Evolutionary conservation across 2,888 invertebrate genomes (phyloP).

Genomic region (Loripinus fragilis): DNA sequence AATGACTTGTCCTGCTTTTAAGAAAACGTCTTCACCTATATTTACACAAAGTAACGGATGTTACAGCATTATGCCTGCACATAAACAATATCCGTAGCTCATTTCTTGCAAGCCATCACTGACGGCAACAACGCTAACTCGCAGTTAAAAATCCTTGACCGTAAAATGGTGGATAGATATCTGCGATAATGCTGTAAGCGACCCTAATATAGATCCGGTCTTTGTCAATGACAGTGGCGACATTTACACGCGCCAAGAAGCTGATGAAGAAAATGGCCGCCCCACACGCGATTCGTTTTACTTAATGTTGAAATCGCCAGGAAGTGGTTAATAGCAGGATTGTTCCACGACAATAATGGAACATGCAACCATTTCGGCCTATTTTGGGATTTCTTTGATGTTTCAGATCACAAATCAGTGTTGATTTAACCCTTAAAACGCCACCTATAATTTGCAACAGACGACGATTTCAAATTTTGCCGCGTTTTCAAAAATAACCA

Average conservation of each 20-base stretch:
- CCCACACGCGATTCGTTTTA: neutral
- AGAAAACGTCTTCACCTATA: too few relatives aligned
- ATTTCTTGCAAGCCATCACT: neutral
- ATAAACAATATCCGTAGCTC: slow-evolving; percentile 7
- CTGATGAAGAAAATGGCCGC: slow-evolving; percentile 12
- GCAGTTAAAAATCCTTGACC: slow-evolving; percentile 11
- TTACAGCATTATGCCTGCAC: neutral
- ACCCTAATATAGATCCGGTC: slow-evolving; percentile 11
- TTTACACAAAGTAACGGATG: slow-evolving; percentile 12
- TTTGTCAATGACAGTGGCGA: slow-evolving; percentile 16
- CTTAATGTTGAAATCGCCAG: neutral
- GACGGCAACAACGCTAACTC: neutral
- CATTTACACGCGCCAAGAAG: slow-evolving; percentile 10
- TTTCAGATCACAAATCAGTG: too few relatives aligned
- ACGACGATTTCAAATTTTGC: too few relatives aligned
- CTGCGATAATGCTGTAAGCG: slow-evolving; percentile 19
- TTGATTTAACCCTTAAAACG: too few relatives aligned
- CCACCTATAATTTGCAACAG: too few relatives aligned
- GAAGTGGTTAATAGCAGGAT: neutral
- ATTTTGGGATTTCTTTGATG: neutral
- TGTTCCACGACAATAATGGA: neutral
- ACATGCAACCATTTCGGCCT: neutral
- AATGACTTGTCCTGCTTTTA: too few relatives aligned
- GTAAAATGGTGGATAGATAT: slow-evolving; percentile 2
- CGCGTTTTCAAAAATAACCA: too few relatives aligned